These are phyloP conservation scores for Calameuta filiformis DNA, from an alignment of 2,888 invertebrate genomes.

Conservation along the genomic window DNA sequence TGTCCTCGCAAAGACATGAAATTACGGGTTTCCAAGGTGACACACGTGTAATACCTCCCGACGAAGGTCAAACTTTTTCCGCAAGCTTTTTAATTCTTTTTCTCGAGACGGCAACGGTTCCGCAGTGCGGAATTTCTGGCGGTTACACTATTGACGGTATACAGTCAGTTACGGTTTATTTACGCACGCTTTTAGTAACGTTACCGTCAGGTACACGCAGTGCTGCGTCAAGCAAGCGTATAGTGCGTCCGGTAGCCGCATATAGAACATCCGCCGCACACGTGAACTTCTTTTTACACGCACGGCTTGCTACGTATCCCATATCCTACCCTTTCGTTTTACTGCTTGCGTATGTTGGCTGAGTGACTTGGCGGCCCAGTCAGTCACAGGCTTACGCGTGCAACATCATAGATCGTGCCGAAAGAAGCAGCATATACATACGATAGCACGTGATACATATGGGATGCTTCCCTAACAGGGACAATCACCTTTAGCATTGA, in stretches of 20 bases:
- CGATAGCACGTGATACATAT: conserved; percentile 25
- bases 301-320: conserved; percentile 15
- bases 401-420: not conserved
- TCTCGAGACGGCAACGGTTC: not conserved
- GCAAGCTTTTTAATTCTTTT: not conserved
- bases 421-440: not conserved
- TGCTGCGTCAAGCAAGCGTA: conserved; percentile 20
- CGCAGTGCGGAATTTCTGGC: not conserved
- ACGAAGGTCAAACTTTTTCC: not conserved
- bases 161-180: conserved; percentile 32
- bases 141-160: not conserved
- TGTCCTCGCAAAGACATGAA: not conserved
- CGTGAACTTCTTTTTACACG: conserved; percentile 25
- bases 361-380: conserved; percentile 5
- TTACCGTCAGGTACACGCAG: conserved; percentile 44
- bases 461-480: conserved; percentile 32
- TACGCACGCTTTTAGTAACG: conserved; percentile 40
- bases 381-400: conserved; percentile 2
- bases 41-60: not conserved
- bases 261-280: conserved; percentile 58
- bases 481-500: conserved; percentile 38
- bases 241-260: conserved; percentile 55
- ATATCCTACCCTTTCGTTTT: conserved; percentile 5
- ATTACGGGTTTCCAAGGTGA: not conserved
- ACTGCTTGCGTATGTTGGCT: not conserved